phyloP scores from a whole-genome alignment of 2,113 vertebrate species.

The Pongo pygmaeus region DNA sequence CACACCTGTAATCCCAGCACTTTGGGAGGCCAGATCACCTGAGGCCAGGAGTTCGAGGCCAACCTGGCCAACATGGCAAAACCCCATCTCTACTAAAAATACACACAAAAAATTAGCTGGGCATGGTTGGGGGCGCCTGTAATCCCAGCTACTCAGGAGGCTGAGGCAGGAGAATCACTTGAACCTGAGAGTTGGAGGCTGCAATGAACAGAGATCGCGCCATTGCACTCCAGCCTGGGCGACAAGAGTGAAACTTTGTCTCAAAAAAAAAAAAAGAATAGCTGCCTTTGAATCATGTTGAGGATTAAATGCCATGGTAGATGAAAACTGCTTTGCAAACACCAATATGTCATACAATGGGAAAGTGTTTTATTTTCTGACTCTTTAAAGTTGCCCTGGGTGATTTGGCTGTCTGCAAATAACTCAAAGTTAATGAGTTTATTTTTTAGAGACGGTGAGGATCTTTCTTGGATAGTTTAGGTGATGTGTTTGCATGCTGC shows the following conservation, averaged over 20 bases:
- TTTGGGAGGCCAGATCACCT: no score
- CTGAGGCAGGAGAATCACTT: no score
- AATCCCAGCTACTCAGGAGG: no score
- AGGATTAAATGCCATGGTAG: neutral
- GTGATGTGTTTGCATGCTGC: neutral
- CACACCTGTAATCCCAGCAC: no score
- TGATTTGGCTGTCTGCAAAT: neutral
- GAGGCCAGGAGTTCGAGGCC: no score
- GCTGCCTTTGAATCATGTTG: neutral
- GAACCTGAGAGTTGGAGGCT: no score
- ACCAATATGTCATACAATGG: neutral
- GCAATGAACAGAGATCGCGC: no score
- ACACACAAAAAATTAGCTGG: no score
- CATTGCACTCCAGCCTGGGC: no score
- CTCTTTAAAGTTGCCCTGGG: neutral
- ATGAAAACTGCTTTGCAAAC: neutral
- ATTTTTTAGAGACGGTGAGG: neutral
- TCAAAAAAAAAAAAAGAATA: neutral
- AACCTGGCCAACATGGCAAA: no score
- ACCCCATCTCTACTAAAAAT: no score
- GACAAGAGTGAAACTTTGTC: no score
- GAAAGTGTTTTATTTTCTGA: neutral
- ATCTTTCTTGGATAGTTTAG: neutral
- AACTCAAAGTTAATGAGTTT: neutral
- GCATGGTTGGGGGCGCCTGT: rapidly evolving